Evolutionary conservation across 2,113 vertebrate species (phyloP), one percentile per base, ranked within the genome.

Genomic region (Trichomycterus rosablanca): DNA sequence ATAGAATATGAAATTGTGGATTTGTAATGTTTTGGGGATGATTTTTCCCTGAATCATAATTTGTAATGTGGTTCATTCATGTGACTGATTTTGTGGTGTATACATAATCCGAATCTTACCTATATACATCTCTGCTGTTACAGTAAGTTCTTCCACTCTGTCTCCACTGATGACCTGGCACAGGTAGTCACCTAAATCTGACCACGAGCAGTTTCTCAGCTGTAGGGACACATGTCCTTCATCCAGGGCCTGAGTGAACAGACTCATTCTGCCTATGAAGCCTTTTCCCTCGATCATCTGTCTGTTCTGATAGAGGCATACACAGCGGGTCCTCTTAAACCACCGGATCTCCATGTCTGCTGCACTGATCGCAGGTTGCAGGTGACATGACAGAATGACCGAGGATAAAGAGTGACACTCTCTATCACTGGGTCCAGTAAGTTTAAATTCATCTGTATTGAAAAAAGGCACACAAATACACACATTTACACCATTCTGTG

Each of bases 221-320:
- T 52, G 49, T 51, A 51, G 30, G 49, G 49, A 52, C 19, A 52
- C 15, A 5, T 52, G 32, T 52, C 28, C 49, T 34, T 2, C 18
- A 7, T 52, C 26, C 49, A 52, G 49, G 9, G 32, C 49, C 26
- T 48, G 10, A 23, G 11, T 49, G 46, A 49, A 16, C 23, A 49
- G 14, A 14, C 7, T 49, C 23, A 16, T 16, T 35, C 50, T 34
- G 50, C 50, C 50, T 10, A 3, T 3, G 22, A 24, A 26, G 15
- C 23, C 6, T 49, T 23, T 53, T 23, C 50, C 50, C 30, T 53
- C 6, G 34, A 18, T 53, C 30, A 20, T 11, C 30, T 53, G 50
- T 53, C 50, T 20, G 30, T 53, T 53, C 30, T 35, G 34, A 53
- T 37, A 53, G 30, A 53, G 16, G 19, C 50, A 53, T 35, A 53